Percentiles rank a stretch among this genome's conserved stretches.
Conservation (phyloP, 2,113 vertebrate genomes). For the Ascaphus truei region DNA sequence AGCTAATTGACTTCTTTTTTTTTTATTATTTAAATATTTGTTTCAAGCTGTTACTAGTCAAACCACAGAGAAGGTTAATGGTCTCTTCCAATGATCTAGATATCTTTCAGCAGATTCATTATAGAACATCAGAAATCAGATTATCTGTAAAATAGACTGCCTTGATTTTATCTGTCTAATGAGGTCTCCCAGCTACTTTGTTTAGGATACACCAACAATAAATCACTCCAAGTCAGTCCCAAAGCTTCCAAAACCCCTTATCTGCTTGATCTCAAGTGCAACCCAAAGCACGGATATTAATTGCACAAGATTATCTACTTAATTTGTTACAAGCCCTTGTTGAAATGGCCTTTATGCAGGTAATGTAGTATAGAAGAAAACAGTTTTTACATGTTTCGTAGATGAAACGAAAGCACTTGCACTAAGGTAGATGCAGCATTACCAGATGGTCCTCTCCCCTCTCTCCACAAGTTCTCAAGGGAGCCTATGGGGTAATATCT, state of each 20-base stretch:
- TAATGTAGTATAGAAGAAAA: neutral
- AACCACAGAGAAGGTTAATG: no score
- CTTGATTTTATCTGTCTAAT: conserved; percentile 16
- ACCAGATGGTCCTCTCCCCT: no score
- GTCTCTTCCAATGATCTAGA: neutral
- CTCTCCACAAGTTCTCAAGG: no score
- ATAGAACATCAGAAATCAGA: neutral
- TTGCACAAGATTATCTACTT: neutral
- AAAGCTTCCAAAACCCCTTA: neutral
- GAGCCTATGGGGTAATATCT: no score
- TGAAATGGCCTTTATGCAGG: neutral
- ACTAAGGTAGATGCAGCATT: no score
- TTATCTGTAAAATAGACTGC: neutral
- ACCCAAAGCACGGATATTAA: neutral
- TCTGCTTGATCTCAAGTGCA: neutral
- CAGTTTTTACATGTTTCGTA: neutral
- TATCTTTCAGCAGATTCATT: conserved; percentile 20
- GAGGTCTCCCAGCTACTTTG: conserved; percentile 3
- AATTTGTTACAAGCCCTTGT: neutral
- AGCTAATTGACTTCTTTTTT: no score
- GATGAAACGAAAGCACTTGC: neutral
- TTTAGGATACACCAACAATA: neutral
- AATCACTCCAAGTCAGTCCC: no score
- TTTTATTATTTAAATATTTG: no score
- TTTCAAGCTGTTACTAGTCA: neutral